Conservation (phyloP, 2,113 vertebrate species). For the Poecilia latipinna region DNA sequence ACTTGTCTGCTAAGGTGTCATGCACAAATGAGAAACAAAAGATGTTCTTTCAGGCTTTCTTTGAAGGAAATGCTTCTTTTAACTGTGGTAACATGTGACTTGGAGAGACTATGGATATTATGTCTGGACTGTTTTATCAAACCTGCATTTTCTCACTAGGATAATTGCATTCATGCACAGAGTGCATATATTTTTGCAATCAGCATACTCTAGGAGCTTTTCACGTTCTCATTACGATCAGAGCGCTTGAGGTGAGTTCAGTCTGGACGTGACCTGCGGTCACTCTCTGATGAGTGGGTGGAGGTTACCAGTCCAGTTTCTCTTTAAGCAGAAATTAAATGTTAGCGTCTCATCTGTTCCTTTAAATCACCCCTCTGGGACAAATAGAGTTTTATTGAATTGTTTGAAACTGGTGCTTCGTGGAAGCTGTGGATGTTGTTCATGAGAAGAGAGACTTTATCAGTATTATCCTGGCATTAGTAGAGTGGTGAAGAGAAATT, state of each 20-base stretch:
- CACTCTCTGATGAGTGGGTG: slow-evolving; percentile 54
- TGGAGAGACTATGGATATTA: slow-evolving; percentile 15
- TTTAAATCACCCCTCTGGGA: too few relatives aligned
- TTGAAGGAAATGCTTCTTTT: slow-evolving; percentile 9
- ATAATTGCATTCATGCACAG: slow-evolving; percentile 7
- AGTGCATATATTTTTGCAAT: slow-evolving; percentile 23
- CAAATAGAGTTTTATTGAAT: too few relatives aligned
- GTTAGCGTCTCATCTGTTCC: slow-evolving; percentile 24
- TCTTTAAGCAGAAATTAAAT: slow-evolving; percentile 40
- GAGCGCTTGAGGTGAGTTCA: slow-evolving; percentile 34
- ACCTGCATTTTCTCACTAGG: not conserved
- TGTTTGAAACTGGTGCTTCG: slow-evolving; percentile 46
- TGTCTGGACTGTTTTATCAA: slow-evolving; percentile 2
- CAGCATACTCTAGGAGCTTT: slow-evolving; percentile 25
- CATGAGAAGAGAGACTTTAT: slow-evolving; percentile 48
- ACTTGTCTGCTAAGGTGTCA: slow-evolving; percentile 37
- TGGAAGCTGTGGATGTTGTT: slow-evolving; percentile 58
- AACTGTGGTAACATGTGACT: slow-evolving; percentile 10
- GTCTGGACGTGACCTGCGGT: slow-evolving; percentile 50
- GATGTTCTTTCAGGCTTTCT: slow-evolving; percentile 45
- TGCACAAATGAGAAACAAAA: slow-evolving; percentile 18
- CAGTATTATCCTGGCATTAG: slow-evolving; percentile 64
- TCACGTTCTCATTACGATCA: slow-evolving; percentile 40
- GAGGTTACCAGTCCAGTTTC: slow-evolving; percentile 50
- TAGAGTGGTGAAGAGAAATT: slow-evolving; percentile 59